Evolutionary conservation across 2,888 invertebrate species (phyloP).

Genomic region (Luperina nickerlii): DNA sequence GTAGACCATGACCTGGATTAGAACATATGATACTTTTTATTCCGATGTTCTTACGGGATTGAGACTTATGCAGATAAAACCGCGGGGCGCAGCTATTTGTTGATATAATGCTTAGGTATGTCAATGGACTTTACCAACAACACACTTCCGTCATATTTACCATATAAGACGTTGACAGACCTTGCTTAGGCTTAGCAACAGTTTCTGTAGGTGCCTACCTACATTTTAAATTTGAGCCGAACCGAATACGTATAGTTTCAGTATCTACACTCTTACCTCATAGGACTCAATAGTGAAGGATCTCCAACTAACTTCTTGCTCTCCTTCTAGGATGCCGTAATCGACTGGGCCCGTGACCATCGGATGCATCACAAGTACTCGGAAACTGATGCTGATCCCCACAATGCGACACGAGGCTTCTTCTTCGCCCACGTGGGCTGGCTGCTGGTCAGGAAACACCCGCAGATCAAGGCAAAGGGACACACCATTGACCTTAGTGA

Average conservation of each 20-base stretch:
- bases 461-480: constrained; percentile 96
- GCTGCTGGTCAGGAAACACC: constrained; percentile 97
- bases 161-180: background rate
- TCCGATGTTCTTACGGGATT: background rate
- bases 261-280: background rate
- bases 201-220: background rate
- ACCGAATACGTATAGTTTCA: background rate
- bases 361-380: constrained; percentile 97
- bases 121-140: background rate
- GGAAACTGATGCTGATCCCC: constrained; percentile 98
- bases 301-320: background rate
- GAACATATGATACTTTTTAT: background rate
- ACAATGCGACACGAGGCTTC: constrained; percentile 97
- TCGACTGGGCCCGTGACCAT: constrained; percentile 95
- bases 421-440: constrained; percentile 99
- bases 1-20: background rate
- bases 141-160: background rate
- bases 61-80: background rate
- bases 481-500: constrained; percentile 96
- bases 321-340: constrained; percentile 91
- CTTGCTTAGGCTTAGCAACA: too few species aligned
- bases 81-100: background rate
- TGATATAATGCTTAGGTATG: background rate
- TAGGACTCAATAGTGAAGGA: background rate
- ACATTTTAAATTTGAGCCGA: background rate